Percentiles rank a stretch among this genome's conserved stretches.
Conservation (phyloP, 2,113 vertebrate genomes). For the Pristiophorus japonicus region DNA sequence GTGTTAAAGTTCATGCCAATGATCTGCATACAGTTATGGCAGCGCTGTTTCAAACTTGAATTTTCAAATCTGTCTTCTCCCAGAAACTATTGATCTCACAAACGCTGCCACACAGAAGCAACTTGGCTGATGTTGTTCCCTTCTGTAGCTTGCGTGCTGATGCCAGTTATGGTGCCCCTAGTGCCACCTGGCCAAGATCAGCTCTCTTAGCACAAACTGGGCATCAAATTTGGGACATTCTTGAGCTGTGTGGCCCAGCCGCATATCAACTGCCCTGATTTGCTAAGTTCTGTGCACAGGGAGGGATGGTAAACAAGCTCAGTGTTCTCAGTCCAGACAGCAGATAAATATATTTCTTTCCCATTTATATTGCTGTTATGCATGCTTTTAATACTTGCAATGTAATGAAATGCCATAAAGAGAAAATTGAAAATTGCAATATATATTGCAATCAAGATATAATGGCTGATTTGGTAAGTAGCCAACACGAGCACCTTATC, state of each 20-base stretch:
- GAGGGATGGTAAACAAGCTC: neutral
- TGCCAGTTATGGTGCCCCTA: neutral
- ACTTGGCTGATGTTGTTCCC: neutral
- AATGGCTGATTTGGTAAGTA: too few relatives aligned
- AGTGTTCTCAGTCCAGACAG: neutral
- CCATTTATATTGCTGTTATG: neutral
- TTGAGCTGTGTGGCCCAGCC: neutral
- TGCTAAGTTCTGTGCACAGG: neutral
- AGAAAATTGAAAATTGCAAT: neutral
- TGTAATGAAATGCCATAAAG: neutral
- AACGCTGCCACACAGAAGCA: neutral
- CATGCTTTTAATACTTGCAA: neutral
- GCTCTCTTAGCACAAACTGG: neutral
- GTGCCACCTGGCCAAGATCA: neutral
- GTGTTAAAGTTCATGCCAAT: neutral
- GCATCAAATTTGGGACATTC: neutral
- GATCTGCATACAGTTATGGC: neutral
- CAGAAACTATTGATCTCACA: neutral
- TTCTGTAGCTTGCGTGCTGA: neutral
- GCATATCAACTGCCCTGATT: neutral
- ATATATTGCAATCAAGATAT: neutral
- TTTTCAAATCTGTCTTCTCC: neutral
- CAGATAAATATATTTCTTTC: neutral
- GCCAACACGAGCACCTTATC: too few relatives aligned
- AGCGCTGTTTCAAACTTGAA: neutral